Evolutionary conservation across 2,888 invertebrate species (phyloP).

Genomic region (Drosophila lacicola): DNA sequence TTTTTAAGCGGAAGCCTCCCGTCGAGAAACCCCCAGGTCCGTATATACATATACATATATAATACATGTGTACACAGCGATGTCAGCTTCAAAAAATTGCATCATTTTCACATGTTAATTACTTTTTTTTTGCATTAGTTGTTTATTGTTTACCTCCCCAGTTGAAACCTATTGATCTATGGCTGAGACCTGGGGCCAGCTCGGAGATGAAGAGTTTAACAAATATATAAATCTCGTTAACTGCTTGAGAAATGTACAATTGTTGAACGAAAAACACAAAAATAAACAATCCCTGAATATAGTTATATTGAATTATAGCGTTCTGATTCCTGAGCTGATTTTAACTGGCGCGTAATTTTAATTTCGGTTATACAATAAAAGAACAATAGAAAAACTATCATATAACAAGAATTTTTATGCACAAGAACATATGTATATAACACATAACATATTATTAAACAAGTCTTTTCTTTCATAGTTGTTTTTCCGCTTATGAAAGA

Average conservation of each 20-base stretch:
- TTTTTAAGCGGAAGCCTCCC: conserved; percentile 6
- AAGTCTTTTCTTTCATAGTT: no score
- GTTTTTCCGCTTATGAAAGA: no score
- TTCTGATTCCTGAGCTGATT: no score
- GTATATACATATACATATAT: not conserved
- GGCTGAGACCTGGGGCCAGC: not conserved
- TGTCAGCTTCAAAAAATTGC: conserved; percentile 18
- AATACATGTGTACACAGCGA: not conserved
- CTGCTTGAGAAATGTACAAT: not conserved
- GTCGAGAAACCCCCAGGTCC: conserved; percentile 1
- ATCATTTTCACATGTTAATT: conserved; percentile 45
- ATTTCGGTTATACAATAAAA: no score
- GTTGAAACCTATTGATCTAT: conserved; percentile 13
- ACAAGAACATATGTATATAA: no score
- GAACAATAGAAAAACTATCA: no score
- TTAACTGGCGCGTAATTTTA: no score
- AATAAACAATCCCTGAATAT: not conserved
- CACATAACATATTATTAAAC: no score
- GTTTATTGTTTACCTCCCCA: conserved; percentile 2
- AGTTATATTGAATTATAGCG: no score
- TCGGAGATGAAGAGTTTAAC: conserved; percentile 12
- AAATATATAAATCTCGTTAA: conserved; percentile 2
- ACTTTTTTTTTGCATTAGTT: conserved; percentile 20
- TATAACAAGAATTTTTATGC: no score
- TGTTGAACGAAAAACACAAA: conserved; percentile 1